Evolutionary conservation across 2,888 invertebrate genomes (phyloP), one percentile per base, ranked within the genome.

Genomic region (Epinotia demarniana): DNA sequence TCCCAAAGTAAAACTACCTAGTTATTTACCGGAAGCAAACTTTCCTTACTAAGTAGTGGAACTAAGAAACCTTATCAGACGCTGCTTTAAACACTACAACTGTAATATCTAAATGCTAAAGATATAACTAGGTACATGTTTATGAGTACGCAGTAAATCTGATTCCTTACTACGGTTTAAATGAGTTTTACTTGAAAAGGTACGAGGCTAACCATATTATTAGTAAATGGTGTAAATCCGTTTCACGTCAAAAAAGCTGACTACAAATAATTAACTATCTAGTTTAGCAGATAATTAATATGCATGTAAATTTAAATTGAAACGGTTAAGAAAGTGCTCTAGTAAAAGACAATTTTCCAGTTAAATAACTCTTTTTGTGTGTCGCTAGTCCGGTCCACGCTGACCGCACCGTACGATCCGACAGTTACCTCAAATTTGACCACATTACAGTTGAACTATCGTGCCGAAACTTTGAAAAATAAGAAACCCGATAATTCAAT

Each of bases 281-380:
- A 66, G 75, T 71, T 16, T 57, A 57, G 43, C 58, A 39, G 68
- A 69, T 58, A 58, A 58, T 69, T 46, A 71, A 72, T 63, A 63
- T 71, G 71, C 75, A 43, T 75, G 75, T 72, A 55, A 75, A 55
- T 61, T 57, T 75, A 62, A 71, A 71, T 72, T 75, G 57, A 71
- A 75, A 67, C 55, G 43, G 43, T 39, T 43, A 75, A 62, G 75
- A 75, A 75, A 75, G 66, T 70, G 75, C 67, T 67, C 55, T 55
- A 75, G 61, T 67, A 55, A 66, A 60, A 63, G 58, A 75, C 71
- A 71, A 66, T 61, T 71, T 75, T 66, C 70, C 70, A 70, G 58
- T 74, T 58, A 13, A 67, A 55, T 49, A 19, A 61, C 5, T 70
- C 8, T 74, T 70, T 74, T 74, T 70, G 62, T 69, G 63, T 27